A percentile compares a stretch with the other conserved stretches of the same genome.
These are phyloP conservation scores for Pelagia noctiluca DNA, from an alignment of 30 jellyfish, hydroid and myxozoan species.

Conservation along the genomic window DNA sequence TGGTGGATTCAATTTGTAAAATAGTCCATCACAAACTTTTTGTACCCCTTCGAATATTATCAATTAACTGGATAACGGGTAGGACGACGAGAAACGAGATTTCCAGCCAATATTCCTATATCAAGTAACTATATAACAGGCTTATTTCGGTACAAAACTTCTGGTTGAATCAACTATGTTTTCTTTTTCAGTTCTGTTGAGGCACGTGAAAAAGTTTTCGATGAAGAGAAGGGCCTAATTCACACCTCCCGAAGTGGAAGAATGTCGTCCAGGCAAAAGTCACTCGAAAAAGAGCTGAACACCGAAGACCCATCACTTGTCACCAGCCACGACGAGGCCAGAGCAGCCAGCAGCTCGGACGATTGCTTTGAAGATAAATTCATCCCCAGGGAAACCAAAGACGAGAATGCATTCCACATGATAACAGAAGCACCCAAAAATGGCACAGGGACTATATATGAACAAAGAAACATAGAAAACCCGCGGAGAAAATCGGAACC, in stretches of 20 bases:
- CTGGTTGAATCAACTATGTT: no score
- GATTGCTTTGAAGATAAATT: conserved; percentile 55
- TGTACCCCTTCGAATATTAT: no score
- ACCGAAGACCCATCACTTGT: conserved; percentile 40
- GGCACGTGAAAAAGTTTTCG: conserved; percentile 42
- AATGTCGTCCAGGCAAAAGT: conserved; percentile 78
- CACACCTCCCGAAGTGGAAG: conserved; percentile 64
- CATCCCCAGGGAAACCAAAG: conserved; percentile 39
- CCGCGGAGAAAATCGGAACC: conserved; percentile 69
- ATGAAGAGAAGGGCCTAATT: conserved; percentile 58
- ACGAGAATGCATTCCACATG: conserved; percentile 15
- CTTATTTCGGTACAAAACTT: no score
- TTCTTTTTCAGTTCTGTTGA: no score
- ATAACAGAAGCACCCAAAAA: conserved; percentile 18
- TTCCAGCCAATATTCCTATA: no score
- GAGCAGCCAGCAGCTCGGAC: conserved; percentile 44
- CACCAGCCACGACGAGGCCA: conserved; percentile 51
- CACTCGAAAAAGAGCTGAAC: conserved; percentile 56
- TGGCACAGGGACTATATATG: conserved; percentile 41
- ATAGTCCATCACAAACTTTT: no score
- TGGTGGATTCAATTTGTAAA: no score
- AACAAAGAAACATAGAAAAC: conserved; percentile 54
- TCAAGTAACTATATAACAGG: no score
- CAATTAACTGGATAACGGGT: no score
- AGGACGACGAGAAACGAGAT: no score